Evolutionary conservation across 2,113 vertebrate species (phyloP), one percentile per base, ranked within the genome.

Genomic region (Oxyruncus cristatus): DNA sequence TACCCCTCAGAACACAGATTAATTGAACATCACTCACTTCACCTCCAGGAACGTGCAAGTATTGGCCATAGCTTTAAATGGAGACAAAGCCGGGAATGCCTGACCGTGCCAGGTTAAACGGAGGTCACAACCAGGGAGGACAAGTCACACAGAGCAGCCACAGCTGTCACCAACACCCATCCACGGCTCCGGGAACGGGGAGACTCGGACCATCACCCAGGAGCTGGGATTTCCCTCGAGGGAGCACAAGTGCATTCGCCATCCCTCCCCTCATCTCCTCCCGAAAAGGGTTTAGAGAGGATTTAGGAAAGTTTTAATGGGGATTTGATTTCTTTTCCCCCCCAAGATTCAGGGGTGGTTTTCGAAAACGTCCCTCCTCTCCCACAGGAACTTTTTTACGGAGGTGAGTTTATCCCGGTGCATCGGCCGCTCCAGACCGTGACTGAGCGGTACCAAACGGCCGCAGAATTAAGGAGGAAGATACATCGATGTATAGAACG

Each of bases 1-100:
- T 85, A 78, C 33, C 79, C 90, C 72, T 87, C 12, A 44, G 95
- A 94, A 83, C 78, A 7, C 75, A 55, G 96, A 95, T 95, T 96
- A 93, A 96, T 89, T 86, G 89, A 91, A 68, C 77, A 80, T 67
- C 85, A 35, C 65, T 77, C 80, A 67, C 50, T 85, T 89, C 89
- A 72, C 88, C 79, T 77, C 89, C 73, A 85, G 82, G 21, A 94
- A 91, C 32, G 17, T 0, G 61, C 10, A 86, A 61, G 70, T 61
- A 80, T 89, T 32, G 83, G 79, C 93, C 77, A 3, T 0, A 8
- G 82, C 63, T 62, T 62, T 9, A 63, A 55, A 11, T 1, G 35
- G 71, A 88, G 84, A 92, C 94, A 88, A 94, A 88, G 91, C 72
- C 76, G 3, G 9, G 9, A 5, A 21, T 2, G 80, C 33, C 80